Conservation (phyloP, 2,113 vertebrate species). For the Mustelus asterias region DNA sequence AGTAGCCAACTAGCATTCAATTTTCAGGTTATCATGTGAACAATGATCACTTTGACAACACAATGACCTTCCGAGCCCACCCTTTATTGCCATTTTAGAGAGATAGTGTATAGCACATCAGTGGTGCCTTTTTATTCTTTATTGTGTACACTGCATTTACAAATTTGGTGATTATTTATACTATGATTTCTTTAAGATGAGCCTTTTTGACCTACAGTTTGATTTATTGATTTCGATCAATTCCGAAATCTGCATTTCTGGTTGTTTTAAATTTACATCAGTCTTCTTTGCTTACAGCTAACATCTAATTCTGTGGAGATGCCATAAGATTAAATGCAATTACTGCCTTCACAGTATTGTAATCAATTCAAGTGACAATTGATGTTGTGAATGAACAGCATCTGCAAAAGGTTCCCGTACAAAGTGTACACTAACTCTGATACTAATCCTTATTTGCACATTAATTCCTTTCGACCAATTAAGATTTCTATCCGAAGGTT, state of each 20-base stretch:
- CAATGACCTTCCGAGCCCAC: background rate
- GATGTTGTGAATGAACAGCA: background rate
- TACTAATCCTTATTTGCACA: background rate
- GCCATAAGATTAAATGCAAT: background rate
- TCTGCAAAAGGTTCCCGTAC: background rate
- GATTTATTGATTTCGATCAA: background rate
- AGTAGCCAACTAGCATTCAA: background rate
- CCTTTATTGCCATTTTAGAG: background rate
- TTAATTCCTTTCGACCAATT: background rate
- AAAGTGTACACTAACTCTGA: background rate
- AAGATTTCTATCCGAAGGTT: background rate
- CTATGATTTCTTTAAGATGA: background rate
- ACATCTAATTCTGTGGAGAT: background rate
- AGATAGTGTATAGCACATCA: background rate
- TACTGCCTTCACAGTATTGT: background rate
- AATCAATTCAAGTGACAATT: background rate
- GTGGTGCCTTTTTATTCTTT: background rate
- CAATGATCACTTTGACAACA: background rate
- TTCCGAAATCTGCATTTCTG: background rate
- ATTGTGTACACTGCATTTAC: background rate
- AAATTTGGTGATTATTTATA: background rate
- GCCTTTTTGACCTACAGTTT: background rate
- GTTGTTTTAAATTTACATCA: background rate
- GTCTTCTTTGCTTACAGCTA: background rate
- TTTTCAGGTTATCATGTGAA: background rate